Evolutionary conservation across 2,888 invertebrate species (phyloP), one percentile per base, ranked within the genome.

Genomic region (Omphaloscelis lunosa): DNA sequence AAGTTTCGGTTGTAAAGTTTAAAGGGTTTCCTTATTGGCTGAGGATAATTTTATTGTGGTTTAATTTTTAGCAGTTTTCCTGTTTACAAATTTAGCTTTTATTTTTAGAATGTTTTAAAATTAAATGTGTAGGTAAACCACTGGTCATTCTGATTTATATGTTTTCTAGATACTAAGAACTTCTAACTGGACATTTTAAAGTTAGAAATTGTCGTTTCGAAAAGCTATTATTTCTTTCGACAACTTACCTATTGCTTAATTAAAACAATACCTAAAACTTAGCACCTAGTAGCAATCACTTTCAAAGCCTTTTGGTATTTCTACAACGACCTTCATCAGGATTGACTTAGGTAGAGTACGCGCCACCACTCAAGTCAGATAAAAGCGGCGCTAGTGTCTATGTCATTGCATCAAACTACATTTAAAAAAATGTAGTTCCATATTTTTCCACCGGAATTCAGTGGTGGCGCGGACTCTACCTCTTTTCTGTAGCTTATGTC

Each of bases 1-100:
- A 85, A 89, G 86, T 89, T 75, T 72, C 74, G 82, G 77, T 83
- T 87, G 72, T 81, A 70, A 80, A 72, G 27, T 79, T 80, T 74
- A 75, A 76, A 77, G 71, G 72, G 75, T 41, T 79, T 80, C 79
- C 73, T 79, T 83, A 75, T 68, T 83, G 59, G 20, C 29, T 65
- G 1, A 34, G n/a, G 56, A 34, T n/a, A 61, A 65, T 71, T 71
- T 58, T 29, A 48, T n/a, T 53, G 51, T 29, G 34, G 3, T 59
- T 20, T 15, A 2, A 34, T 41, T 48, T 41, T 9, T 2, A 2
- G 11, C 8, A 29, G 5, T 4, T 12, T 67, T 23, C 8, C 20
- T 48, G 27, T 20, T 41, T 20, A 20, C 34, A 29, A 29, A 48
- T 8, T 29, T 6, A 20, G 15, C 23, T 2, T 48, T 51, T 39